Conservation (phyloP, 2,888 invertebrate genomes). For the Lissocephala sabroskyi region DNA sequence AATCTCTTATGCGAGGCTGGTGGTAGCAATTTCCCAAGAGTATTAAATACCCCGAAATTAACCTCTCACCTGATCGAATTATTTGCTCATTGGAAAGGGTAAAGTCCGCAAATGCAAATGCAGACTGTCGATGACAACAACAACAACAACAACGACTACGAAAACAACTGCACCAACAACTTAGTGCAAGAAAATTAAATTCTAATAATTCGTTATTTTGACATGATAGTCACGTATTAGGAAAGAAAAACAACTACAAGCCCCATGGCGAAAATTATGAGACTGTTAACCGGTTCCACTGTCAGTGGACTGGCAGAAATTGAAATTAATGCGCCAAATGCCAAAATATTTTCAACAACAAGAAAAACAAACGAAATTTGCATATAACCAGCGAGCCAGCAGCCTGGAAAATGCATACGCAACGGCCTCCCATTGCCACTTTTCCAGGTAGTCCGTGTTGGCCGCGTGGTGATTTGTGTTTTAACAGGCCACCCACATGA, state of each 20-base stretch:
- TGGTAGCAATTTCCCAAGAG: too few species aligned
- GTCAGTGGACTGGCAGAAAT: conserved; percentile 18
- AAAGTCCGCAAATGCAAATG: background rate
- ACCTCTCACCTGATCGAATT: too few species aligned
- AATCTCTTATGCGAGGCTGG: too few species aligned
- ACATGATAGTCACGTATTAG: conserved; percentile 64
- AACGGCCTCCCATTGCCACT: background rate
- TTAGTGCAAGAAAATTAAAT: conserved; percentile 40
- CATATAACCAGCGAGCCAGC: conserved; percentile 39
- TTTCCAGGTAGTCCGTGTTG: background rate
- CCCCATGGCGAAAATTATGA: conserved; percentile 47
- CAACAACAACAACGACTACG: too few species aligned
- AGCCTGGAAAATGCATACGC: background rate
- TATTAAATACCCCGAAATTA: too few species aligned
- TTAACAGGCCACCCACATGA: conserved; percentile 3
- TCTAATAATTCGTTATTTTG: conserved; percentile 65
- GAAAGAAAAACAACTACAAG: conserved; percentile 40
- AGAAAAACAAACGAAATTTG: conserved; percentile 26
- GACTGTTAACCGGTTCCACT: conserved; percentile 49
- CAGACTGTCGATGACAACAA: background rate
- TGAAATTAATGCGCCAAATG: conserved; percentile 63
- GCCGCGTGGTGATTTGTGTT: conserved; percentile 10
- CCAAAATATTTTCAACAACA: conserved; percentile 53
- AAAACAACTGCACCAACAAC: background rate
- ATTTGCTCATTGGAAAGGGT: background rate